Evolutionary conservation across 2,888 invertebrate species (phyloP).

Genomic region (Sinohyriopsis cumingii): DNA sequence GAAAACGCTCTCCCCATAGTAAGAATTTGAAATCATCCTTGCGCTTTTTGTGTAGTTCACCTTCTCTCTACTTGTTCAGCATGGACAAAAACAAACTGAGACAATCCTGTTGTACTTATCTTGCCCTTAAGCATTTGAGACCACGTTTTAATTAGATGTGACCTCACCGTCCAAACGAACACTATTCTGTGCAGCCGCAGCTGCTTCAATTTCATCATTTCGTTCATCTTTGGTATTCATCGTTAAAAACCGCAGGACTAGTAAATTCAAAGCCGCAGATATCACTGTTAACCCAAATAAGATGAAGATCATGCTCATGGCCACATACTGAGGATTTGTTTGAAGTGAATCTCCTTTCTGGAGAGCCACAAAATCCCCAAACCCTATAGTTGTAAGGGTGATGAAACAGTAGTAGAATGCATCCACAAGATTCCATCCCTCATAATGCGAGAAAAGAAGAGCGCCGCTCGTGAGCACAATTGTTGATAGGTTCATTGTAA

Average conservation of each 20-base stretch:
- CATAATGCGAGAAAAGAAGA: conserved; percentile 93
- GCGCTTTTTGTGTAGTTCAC: too few species aligned
- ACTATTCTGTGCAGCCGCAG: conserved; percentile 93
- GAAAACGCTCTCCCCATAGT: too few species aligned
- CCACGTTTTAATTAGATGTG: conserved; percentile 74
- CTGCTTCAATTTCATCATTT: conserved; percentile 94
- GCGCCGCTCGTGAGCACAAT: conserved; percentile 96
- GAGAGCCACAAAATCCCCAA: conserved; percentile 99
- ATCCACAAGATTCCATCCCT: conserved; percentile 91
- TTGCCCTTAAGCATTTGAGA: conserved; percentile 71
- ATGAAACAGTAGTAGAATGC: conserved; percentile 99
- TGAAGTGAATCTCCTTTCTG: conserved; percentile 95
- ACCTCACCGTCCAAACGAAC: conserved; percentile 97
- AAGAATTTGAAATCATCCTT: too few species aligned
- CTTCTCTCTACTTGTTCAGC: conserved; percentile 41
- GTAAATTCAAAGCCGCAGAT: conserved; percentile 96
- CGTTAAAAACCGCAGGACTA: conserved; percentile 97
- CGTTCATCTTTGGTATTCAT: conserved; percentile 97
- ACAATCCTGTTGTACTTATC: conserved; percentile 79
- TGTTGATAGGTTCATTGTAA: conserved; percentile 83
- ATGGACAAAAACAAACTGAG: conserved; percentile 90
- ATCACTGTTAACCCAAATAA: conserved; percentile 99
- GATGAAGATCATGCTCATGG: conserved; percentile 96
- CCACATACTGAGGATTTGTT: conserved; percentile 96
- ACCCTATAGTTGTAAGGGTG: conserved; percentile 96